A percentile compares a stretch with the other conserved stretches of the same genome.
Evolutionary conservation across 2,888 invertebrate species (phyloP).

Genomic region (Calephelis perditalis): DNA sequence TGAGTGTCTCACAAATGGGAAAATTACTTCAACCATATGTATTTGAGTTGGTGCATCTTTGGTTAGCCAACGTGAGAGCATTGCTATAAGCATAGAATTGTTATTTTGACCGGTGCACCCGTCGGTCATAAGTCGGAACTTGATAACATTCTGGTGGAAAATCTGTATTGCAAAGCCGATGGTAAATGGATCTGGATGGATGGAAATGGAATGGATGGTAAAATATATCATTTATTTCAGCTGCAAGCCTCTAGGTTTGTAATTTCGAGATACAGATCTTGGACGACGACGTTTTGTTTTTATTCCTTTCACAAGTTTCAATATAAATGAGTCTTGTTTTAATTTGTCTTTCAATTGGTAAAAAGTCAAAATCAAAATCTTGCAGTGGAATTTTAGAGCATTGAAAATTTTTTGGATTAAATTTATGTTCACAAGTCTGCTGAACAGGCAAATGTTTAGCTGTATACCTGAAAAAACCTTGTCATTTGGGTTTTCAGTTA

Average conservation of each 20-base stretch:
- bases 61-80: constrained; percentile 7
- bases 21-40: background rate
- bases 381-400: too few species aligned
- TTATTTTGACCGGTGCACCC: constrained; percentile 10
- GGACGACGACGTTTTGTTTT: constrained; percentile 3
- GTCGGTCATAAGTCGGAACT: constrained; percentile 3
- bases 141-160: too few species aligned
- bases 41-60: constrained; percentile 5
- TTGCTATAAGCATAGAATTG: constrained; percentile 6
- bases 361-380: too few species aligned
- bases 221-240: too few species aligned
- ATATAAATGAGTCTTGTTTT: background rate
- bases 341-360: too few species aligned
- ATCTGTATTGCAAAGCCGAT: background rate
- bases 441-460: too few species aligned
- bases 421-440: too few species aligned
- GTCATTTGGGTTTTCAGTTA: too few species aligned
- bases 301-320: background rate
- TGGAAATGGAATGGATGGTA: too few species aligned
- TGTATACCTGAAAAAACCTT: too few species aligned
- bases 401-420: too few species aligned
- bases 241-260: background rate
- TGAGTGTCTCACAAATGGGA: constrained; percentile 12
- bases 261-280: constrained; percentile 1
- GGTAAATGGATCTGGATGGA: too few species aligned